Evolutionary conservation across 2,113 vertebrate species (phyloP).

Genomic region (Chaenogobius annularis): DNA sequence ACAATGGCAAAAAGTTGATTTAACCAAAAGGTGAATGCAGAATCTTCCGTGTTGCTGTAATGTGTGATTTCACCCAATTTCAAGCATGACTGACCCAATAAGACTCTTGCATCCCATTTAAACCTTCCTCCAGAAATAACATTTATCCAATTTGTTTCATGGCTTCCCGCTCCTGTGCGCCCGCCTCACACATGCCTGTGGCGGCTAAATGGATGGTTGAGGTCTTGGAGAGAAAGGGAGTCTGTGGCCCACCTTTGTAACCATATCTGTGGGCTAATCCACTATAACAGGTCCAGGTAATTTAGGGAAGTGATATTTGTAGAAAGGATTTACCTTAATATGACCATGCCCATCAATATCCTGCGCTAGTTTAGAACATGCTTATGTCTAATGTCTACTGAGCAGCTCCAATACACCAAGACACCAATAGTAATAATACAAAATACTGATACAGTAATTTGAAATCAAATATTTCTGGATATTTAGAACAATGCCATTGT

Average conservation of each 20-base stretch:
- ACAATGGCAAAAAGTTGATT: conserved; percentile 34
- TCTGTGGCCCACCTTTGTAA: conserved; percentile 35
- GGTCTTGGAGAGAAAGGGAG: conserved; percentile 21
- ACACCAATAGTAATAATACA: background rate
- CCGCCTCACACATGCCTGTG: conserved; percentile 50
- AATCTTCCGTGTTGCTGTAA: conserved; percentile 66
- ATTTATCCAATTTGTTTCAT: conserved; percentile 78
- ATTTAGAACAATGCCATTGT: too few species aligned
- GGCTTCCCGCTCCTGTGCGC: conserved; percentile 61
- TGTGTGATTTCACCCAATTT: conserved; percentile 77
- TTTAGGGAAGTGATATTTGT: conserved; percentile 32
- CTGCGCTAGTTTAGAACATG: background rate
- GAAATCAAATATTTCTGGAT: background rate
- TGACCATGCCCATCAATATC: background rate
- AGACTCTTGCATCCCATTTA: conserved; percentile 69
- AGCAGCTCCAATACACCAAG: background rate
- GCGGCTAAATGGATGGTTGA: conserved; percentile 33
- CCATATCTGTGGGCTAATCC: conserved; percentile 42
- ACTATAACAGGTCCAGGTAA: conserved; percentile 30
- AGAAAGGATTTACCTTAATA: conserved; percentile 10
- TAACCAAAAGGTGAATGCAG: conserved; percentile 58
- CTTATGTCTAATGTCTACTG: background rate
- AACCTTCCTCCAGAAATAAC: conserved; percentile 74
- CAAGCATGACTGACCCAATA: conserved; percentile 73
- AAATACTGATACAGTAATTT: background rate